Conservation (phyloP, 1,140 invertebrate species). For the Macrotrachela quadricornifera region DNA sequence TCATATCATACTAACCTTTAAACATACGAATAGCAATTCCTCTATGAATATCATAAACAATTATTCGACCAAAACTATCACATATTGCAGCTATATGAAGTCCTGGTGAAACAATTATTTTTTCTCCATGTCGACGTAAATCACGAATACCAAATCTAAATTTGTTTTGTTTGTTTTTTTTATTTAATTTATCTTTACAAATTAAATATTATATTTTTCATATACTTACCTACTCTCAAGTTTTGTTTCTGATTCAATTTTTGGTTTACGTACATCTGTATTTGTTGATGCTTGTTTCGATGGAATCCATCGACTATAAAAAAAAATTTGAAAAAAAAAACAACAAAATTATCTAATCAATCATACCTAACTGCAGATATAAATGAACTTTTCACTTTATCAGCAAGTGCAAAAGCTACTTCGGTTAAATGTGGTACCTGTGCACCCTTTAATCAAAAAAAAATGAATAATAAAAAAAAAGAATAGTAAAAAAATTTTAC, state of each 20-base stretch:
- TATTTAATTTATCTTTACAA: no score
- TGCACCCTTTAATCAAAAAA: conserved; percentile 36
- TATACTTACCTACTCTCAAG: conserved; percentile 13
- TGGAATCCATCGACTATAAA: conserved; percentile 30
- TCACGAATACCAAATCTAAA: conserved; percentile 58
- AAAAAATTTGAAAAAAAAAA: conserved; percentile 11
- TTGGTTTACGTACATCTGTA: conserved; percentile 22
- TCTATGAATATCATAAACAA: conserved; percentile 54
- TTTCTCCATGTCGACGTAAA: conserved; percentile 45
- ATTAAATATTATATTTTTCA: no score
- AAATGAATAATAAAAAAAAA: not conserved
- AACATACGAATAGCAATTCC: conserved; percentile 62
- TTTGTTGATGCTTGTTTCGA: conserved; percentile 18
- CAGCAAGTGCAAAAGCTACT: conserved; percentile 58
- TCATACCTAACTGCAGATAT: conserved; percentile 50
- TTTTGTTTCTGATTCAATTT: conserved; percentile 34
- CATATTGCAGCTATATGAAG: conserved; percentile 52
- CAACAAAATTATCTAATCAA: no score
- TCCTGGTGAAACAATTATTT: conserved; percentile 52
- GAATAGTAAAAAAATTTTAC: conserved; percentile 16
- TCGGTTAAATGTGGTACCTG: conserved; percentile 49
- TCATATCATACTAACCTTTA: conserved; percentile 42
- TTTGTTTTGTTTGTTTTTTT: no score
- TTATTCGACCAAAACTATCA: conserved; percentile 63
- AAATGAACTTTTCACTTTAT: conserved; percentile 54